Percentiles rank a stretch among this genome's conserved stretches.
These are phyloP conservation scores for Lasioglossum calceatum DNA, from an alignment of 2,888 invertebrate genomes.

Conservation along the genomic window DNA sequence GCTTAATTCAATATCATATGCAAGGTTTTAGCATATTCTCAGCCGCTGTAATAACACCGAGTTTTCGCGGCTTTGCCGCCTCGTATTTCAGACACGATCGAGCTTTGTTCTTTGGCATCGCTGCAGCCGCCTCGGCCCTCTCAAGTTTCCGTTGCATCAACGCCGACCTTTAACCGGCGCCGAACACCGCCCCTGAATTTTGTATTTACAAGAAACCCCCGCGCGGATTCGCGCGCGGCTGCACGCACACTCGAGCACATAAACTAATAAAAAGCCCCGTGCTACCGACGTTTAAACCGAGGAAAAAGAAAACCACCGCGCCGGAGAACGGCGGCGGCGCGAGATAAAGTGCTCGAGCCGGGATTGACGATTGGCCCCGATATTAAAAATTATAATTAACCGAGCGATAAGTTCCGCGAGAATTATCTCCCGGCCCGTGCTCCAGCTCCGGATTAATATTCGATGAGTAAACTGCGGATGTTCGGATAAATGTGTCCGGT, in stretches of 20 bases:
- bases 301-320: background rate
- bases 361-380: constrained; percentile 26
- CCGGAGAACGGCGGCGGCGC: background rate
- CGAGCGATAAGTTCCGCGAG: constrained; percentile 24
- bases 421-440: constrained; percentile 22
- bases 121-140: background rate
- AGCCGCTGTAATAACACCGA: constrained; percentile 15
- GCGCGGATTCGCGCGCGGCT: constrained; percentile 18
- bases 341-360: constrained; percentile 21
- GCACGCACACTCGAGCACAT: constrained; percentile 33
- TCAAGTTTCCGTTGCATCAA: constrained; percentile 4
- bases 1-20: constrained; percentile 54
- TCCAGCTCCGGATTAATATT: background rate
- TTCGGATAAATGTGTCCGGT: background rate
- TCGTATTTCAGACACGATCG: constrained; percentile 39
- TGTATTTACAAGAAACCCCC: constrained; percentile 38
- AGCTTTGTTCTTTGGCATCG: constrained; percentile 22
- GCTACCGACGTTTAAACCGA: background rate
- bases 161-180: background rate
- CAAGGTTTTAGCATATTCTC: constrained; percentile 44
- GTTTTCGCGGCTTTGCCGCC: background rate
- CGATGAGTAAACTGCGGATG: background rate
- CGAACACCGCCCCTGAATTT: constrained; percentile 15
- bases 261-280: constrained; percentile 47
- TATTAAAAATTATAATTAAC: constrained; percentile 57